Base-by-base conservation (phyloP, 2,888 invertebrate genomes). In the Meiosimyza platycephala region DNA sequence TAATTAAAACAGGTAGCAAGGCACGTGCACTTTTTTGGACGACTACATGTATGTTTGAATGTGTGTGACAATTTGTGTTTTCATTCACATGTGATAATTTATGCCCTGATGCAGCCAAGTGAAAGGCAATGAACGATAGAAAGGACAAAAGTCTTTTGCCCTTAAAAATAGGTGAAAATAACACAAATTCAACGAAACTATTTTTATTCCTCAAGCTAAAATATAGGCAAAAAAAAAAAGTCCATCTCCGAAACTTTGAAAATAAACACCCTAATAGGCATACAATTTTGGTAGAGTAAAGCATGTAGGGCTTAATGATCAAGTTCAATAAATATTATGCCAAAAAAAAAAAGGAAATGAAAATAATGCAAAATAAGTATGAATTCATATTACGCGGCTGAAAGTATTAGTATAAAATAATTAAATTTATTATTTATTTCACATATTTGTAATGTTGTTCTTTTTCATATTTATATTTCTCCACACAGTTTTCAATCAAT, bases 401-500 rank as follows among this genome's bases (percentile, higher is more conserved):
- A n/a, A n/a, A n/a, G n/a, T n/a, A n/a, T n/a, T n/a, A n/a, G n/a
- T n/a, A n/a, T n/a, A n/a, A n/a, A n/a, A n/a, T n/a, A n/a, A n/a
- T n/a, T n/a, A n/a, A n/a, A n/a, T n/a, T n/a, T n/a, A n/a, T n/a
- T n/a, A n/a, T n/a, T 57, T 63, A 52, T 60, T 12, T 50, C 47
- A 40, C 48, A 60, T n/a, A 54, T 63, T 59, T 64, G 6, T 50
- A 47, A 40, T 50, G 54, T n/a, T 28, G 55, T 54, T 59, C 50
- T 40, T 57, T 18, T 57, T 63, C 40, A 66, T 52, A 40, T 51
- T 70, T 33, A 52, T 57, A 16, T 62, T 52, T 28, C 59, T 52
- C 64, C 64, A 13, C 18, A 48, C 90, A 96, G 96, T 96, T 85
- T 96, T 96, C 88, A 94, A 92, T 87, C 96, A 96, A 87, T 95